These are phyloP conservation scores for Lacerta viridis DNA, from an alignment of 2,797 vertebrate species.

Conservation along the genomic window DNA sequence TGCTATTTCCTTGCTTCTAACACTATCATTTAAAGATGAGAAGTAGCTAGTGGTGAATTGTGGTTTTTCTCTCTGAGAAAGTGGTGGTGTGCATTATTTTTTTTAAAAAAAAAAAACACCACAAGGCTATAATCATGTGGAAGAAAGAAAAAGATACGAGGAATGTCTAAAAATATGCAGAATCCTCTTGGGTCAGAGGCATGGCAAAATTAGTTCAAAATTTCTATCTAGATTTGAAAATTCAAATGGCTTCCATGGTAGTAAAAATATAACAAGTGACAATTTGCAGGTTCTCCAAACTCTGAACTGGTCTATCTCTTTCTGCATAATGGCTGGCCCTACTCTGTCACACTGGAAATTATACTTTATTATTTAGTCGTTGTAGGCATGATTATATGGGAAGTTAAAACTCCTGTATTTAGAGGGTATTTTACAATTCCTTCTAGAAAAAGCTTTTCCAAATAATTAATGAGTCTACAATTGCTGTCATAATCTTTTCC, in stretches of 20 bases:
- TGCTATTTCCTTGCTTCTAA: background rate
- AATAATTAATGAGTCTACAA: background rate
- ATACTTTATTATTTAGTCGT: background rate
- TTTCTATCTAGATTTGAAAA: background rate
- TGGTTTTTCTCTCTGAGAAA: background rate
- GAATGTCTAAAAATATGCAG: background rate
- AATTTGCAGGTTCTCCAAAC: background rate
- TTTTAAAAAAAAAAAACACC: background rate
- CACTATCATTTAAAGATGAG: background rate
- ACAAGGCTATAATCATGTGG: background rate
- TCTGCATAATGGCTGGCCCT: background rate
- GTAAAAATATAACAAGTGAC: background rate
- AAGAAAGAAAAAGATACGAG: constrained; percentile 1
- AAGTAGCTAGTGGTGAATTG: background rate
- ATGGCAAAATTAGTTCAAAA: background rate
- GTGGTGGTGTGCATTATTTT: background rate
- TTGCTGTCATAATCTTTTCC: background rate
- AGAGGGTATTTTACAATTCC: background rate
- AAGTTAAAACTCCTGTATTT: background rate
- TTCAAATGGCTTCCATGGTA: background rate
- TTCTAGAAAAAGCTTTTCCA: background rate
- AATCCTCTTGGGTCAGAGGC: background rate
- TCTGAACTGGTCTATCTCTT: background rate
- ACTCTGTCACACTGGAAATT: background rate
- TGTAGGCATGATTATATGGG: background rate